Base-by-base conservation (phyloP, 2,888 invertebrate genomes). In the Shargacucullia verbasci region DNA sequence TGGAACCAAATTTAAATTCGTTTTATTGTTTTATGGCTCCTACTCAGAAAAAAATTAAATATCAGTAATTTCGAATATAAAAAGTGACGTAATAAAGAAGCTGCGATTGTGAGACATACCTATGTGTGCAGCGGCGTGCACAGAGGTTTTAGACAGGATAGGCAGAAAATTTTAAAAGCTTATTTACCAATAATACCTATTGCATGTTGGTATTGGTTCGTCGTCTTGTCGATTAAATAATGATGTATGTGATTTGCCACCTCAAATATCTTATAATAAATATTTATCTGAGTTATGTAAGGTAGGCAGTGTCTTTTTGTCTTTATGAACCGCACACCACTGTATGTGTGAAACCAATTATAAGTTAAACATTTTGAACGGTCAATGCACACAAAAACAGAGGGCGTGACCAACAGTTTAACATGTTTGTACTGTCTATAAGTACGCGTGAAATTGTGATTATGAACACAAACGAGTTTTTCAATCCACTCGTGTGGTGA, bases 371-470 rank as follows among this genome's bases (percentile, higher is more conserved):
- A 59, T 59, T 73, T 72, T 55, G 39, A 60, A 70, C 50, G 41
- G 43, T 38, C 39, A 73, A 56, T 55, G 81, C 81, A 84, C 78
- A 85, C 80, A 86, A 83, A 86, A 86, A 85, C 83, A 79, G 29
- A 29, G 7, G 52, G 82, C 92, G 90, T 92, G 91, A 90, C 90
- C 82, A 87, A 89, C 86, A 81, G 82, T 84, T 90, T 91, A 92
- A 89, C 87, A 80, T 87, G 87, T 86, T 85, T 83, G 83, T 84
- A 83, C 84, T 85, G 80, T 85, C 82, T 82, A 85, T 88, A 87
- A 91, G 83, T 83, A 87, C 82, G 90, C 91, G 90, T 92, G 90
- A 92, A 92, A 91, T 90, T 87, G 83, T 91, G 86, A 91, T 91
- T 91, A 91, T 87, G 79, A 87, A 84, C 81, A 85, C 85, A 87